Base-by-base conservation (phyloP, 1,140 invertebrate genomes). In the Sinella curviseta region DNA sequence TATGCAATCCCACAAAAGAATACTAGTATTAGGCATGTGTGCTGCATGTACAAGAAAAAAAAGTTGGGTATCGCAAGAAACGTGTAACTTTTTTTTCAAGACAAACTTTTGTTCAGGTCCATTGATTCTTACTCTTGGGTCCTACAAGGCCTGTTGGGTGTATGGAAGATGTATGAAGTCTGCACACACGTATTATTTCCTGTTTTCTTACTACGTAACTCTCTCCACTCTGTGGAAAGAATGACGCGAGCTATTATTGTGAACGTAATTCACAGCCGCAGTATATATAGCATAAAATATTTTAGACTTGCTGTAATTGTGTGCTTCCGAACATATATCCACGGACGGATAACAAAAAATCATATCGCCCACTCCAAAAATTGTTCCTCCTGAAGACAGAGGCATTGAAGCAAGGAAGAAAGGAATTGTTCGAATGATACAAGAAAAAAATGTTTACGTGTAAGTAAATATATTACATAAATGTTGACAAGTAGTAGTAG, bases 41-140 rank as follows among this genome's bases (percentile, higher is more conserved):
- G n/a, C n/a, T n/a, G n/a, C n/a, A n/a, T n/a, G n/a, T n/a, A n/a
- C n/a, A 70, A 33, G 26, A 70, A 12, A 70, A 14, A 70, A 74
- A 35, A n/a, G 16, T 2, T 14, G 24, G 57, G 24, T 34, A 36
- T 30, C n/a, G n/a, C 33, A 54, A 36, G 74, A 70, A 26, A 70
- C 35, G 39, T 48, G 35, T 75, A 75, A 48, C 74, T 74, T n/a
- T n/a, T n/a, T 75, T 75, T 75, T 39, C 74, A 36, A 77, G 39
- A 75, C 74, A 36, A 76, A 77, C 55, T 79, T 76, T 79, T 78
- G 76, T 79, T 79, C 75, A 79, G 81, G 74, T 77, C 76, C 81
- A 82, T 82, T 79, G 81, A 78, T 67, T 79, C 54, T 74, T 31
- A 70, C 26, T 33, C 65, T 70, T 31, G 65, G 57, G 57, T 65